phyloP scores from a whole-genome alignment of 1,140 invertebrate species.

The Ephestia elutella region DNA sequence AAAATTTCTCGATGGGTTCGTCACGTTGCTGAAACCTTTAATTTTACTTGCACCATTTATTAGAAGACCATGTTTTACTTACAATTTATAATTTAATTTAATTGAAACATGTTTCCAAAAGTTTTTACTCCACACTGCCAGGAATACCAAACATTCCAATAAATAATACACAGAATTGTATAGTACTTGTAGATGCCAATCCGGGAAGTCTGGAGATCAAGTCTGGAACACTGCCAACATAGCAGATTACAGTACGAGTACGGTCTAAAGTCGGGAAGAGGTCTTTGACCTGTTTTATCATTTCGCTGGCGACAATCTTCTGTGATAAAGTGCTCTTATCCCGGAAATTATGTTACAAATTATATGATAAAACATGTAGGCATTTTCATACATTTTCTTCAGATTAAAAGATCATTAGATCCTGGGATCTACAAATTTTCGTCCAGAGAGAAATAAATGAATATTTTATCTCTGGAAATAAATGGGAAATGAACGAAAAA shows the following conservation, averaged over 20 bases:
- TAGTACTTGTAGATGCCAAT: background rate
- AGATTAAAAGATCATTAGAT: too few relatives aligned
- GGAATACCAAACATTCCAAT: background rate
- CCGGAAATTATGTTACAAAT: constrained; percentile 18
- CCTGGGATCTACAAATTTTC: too few relatives aligned
- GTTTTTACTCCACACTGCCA: background rate
- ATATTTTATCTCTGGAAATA: too few relatives aligned
- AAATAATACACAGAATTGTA: background rate
- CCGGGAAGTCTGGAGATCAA: background rate
- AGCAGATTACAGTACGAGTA: background rate
- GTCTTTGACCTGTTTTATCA: constrained; percentile 1
- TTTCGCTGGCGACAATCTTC: background rate
- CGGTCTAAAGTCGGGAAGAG: background rate
- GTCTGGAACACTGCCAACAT: background rate
- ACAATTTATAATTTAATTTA: background rate
- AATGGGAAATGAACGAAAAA: too few relatives aligned
- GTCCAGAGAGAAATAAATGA: too few relatives aligned
- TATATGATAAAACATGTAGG: constrained; percentile 10
- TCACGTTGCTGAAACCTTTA: background rate
- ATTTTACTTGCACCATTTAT: background rate
- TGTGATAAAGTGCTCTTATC: background rate
- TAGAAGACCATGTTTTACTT: too few relatives aligned
- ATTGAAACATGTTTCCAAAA: too few relatives aligned
- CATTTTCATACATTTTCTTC: background rate
- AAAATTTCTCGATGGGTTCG: background rate